These are phyloP conservation scores for Cheirogaleus medius DNA, from an alignment of 2,113 vertebrate species.

Conservation along the genomic window DNA sequence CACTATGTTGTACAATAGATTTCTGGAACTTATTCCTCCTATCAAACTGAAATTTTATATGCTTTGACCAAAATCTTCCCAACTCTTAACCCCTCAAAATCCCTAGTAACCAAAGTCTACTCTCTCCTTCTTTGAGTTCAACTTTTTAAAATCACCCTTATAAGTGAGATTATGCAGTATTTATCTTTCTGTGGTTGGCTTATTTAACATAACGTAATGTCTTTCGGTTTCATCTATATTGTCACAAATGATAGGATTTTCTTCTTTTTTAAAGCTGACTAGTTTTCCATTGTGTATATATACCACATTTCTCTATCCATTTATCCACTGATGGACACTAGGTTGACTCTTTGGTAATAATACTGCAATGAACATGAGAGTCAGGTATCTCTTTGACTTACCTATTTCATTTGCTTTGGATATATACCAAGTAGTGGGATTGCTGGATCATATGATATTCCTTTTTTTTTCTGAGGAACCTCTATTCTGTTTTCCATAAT, in stretches of 20 bases:
- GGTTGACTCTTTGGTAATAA: neutral
- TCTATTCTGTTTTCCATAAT: neutral
- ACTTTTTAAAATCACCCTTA: neutral
- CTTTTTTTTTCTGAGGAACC: neutral
- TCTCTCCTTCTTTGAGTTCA: neutral
- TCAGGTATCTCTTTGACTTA: neutral
- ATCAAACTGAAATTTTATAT: neutral
- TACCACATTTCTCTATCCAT: neutral
- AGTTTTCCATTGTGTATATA: neutral
- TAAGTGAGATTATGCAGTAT: neutral
- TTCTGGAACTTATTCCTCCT: neutral
- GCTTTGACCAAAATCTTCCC: neutral
- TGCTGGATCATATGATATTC: neutral
- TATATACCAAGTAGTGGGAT: neutral
- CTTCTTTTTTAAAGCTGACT: neutral
- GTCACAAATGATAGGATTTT: neutral
- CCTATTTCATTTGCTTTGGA: neutral
- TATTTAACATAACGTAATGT: neutral
- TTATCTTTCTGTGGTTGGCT: neutral
- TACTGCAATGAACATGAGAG: neutral
- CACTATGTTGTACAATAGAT: neutral
- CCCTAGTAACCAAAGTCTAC: no score
- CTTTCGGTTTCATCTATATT: neutral
- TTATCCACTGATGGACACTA: neutral
- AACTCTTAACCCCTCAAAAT: neutral